phyloP scores from a whole-genome alignment of 2,113 vertebrate species.

The Equus przewalskii region DNA sequence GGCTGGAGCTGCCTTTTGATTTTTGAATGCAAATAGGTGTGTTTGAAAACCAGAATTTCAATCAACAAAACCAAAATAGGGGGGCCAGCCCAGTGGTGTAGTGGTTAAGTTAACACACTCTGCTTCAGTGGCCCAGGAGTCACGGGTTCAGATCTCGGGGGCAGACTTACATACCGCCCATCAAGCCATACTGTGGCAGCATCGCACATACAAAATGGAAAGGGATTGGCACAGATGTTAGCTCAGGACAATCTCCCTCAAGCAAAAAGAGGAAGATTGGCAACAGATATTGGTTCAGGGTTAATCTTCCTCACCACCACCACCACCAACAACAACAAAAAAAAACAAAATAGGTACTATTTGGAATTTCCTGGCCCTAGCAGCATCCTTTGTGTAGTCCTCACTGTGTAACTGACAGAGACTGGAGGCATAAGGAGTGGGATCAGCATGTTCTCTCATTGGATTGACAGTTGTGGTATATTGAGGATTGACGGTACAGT shows the following conservation, averaged over 20 bases:
- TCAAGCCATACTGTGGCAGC: no score
- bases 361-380: background rate
- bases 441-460: background rate
- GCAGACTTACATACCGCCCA: no score
- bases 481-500: background rate
- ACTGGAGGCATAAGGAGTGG: background rate
- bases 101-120: no score
- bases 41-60: slow-evolving; percentile 16
- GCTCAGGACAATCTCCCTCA: no score
- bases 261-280: no score
- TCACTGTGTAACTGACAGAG: background rate
- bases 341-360: background rate
- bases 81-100: no score
- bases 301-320: no score
- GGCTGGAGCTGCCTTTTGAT: background rate
- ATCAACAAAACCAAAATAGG: background rate
- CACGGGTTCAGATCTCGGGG: no score
- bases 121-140: no score
- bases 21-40: background rate
- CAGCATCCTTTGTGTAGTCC: background rate
- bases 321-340: background rate
- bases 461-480: background rate
- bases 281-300: no score
- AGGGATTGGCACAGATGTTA: no score
- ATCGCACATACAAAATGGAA: no score